Evolutionary conservation across 2,888 invertebrate species (phyloP).

Genomic region (Tenthredo livida): DNA sequence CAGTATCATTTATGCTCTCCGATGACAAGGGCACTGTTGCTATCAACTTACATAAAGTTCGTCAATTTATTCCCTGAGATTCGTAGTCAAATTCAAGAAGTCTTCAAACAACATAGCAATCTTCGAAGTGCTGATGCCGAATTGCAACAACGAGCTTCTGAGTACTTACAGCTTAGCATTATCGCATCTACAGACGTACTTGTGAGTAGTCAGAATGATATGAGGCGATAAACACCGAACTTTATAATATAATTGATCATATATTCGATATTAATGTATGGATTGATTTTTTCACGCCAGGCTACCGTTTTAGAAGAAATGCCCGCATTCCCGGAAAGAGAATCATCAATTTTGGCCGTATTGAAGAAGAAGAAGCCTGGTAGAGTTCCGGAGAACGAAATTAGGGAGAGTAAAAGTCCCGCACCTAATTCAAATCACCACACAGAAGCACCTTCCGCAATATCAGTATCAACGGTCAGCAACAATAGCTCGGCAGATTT

Average conservation of each 20-base stretch:
- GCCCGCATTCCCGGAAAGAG: constrained; percentile 99
- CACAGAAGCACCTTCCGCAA: constrained; percentile 71
- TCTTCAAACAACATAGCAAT: constrained; percentile 96
- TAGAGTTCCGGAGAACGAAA: constrained; percentile 93
- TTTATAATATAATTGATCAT: constrained; percentile 5
- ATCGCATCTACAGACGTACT: constrained; percentile 98
- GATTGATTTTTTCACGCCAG: constrained; percentile 69
- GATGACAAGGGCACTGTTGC: constrained; percentile 95
- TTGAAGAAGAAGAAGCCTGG: constrained; percentile 99
- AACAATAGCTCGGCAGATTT: constrained; percentile 88
- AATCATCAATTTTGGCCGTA: constrained; percentile 98
- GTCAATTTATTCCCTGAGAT: constrained; percentile 99
- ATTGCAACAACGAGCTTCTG: constrained; percentile 98
- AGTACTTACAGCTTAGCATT: constrained; percentile 97
- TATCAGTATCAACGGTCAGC: constrained; percentile 74
- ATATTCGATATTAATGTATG: background rate
- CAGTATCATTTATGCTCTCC: constrained; percentile 97
- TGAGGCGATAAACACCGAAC: background rate
- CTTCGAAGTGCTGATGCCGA: constrained; percentile 98
- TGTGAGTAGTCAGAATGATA: constrained; percentile 77
- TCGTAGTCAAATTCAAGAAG: constrained; percentile 96
- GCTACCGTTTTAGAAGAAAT: constrained; percentile 99
- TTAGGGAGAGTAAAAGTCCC: constrained; percentile 91
- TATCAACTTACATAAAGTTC: constrained; percentile 99
- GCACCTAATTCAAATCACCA: constrained; percentile 80